phyloP scores from a whole-genome alignment of 2,797 vertebrate species.

The Peromyscus attwateri region DNA sequence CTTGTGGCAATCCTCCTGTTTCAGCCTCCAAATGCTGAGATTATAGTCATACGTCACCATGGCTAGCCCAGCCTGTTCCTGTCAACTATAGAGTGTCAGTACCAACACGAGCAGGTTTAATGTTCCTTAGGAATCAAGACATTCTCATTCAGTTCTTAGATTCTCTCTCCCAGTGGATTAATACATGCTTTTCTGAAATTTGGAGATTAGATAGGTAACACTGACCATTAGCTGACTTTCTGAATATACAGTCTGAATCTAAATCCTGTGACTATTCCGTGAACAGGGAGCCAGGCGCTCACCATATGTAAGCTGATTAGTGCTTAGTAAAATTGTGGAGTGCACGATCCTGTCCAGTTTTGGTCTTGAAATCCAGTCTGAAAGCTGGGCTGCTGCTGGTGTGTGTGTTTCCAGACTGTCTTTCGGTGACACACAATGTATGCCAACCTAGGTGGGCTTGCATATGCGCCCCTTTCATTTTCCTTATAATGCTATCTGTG shows the following conservation, averaged over 20 bases:
- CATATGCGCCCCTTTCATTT: neutral
- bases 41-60: neutral
- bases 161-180: conserved; percentile 3
- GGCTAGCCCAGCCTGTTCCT: neutral
- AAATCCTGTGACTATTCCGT: neutral
- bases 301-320: neutral
- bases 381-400: neutral
- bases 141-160: neutral
- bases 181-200: neutral
- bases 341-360: neutral
- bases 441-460: neutral
- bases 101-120: neutral
- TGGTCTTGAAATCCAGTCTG: neutral
- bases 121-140: neutral
- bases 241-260: neutral
- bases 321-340: neutral
- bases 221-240: conserved; percentile 13
- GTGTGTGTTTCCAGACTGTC: neutral
- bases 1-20: neutral
- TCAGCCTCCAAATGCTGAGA: neutral
- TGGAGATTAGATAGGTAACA: neutral
- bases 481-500: neutral
- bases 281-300: neutral
- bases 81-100: neutral
- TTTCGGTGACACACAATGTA: neutral